Evolutionary conservation across 2,888 invertebrate species (phyloP).

Genomic region (Tanaodytes sp.): DNA sequence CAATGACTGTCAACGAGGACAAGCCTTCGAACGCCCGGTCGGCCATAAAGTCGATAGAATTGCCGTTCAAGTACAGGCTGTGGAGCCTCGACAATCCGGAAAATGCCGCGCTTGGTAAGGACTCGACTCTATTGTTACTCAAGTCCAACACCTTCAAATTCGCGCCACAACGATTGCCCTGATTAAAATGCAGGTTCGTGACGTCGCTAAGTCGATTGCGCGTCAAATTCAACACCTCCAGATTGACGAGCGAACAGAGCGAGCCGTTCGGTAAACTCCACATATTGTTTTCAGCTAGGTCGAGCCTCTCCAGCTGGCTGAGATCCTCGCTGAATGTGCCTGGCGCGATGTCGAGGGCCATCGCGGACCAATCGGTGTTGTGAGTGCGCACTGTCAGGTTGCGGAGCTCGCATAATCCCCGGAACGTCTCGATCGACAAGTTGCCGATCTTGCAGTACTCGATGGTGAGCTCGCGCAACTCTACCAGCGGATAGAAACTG

Average conservation of each 20-base stretch:
- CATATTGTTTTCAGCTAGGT: conserved; percentile 87
- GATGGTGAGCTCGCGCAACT: conserved; percentile 84
- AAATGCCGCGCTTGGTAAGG: conserved; percentile 81
- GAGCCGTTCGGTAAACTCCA: conserved; percentile 85
- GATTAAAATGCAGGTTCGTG: conserved; percentile 81
- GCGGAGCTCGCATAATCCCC: conserved; percentile 83
- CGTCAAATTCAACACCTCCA: conserved; percentile 85
- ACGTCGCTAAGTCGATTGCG: conserved; percentile 85
- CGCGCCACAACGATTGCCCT: conserved; percentile 80
- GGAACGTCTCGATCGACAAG: conserved; percentile 86
- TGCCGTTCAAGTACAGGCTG: conserved; percentile 84
- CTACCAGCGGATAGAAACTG: conserved; percentile 83
- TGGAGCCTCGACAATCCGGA: conserved; percentile 82
- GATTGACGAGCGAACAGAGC: conserved; percentile 82
- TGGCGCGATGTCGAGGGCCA: conserved; percentile 83
- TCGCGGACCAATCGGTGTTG: conserved; percentile 88
- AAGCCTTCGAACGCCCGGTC: conserved; percentile 86
- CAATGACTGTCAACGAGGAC: conserved; percentile 81
- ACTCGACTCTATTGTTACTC: conserved; percentile 85
- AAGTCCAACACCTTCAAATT: conserved; percentile 82
- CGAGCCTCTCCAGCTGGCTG: conserved; percentile 81
- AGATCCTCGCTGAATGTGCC: conserved; percentile 84
- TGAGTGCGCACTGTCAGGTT: conserved; percentile 87
- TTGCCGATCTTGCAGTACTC: conserved; percentile 89
- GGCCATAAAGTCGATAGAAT: conserved; percentile 83